These are phyloP conservation scores for Tinamus guttatus DNA, from an alignment of 2,113 vertebrate genomes.

Conservation along the genomic window DNA sequence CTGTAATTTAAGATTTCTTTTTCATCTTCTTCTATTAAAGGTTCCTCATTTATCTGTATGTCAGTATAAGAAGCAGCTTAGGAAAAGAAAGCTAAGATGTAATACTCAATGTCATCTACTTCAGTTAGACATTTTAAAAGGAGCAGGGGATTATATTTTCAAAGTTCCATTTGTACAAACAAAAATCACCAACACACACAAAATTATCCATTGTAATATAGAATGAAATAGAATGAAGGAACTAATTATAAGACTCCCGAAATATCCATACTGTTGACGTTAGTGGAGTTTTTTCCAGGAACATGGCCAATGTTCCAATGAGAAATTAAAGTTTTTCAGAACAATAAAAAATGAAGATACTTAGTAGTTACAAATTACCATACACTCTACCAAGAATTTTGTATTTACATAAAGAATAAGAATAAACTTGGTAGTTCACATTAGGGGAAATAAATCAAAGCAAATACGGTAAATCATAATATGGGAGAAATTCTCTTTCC, in stretches of 20 bases:
- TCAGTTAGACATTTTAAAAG: background rate
- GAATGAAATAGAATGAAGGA: background rate
- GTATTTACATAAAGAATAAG: background rate
- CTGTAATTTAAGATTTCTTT: background rate
- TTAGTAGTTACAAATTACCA: background rate
- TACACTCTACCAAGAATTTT: background rate
- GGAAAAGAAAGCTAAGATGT: background rate
- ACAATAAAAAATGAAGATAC: background rate
- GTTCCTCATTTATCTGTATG: background rate
- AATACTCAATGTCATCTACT: background rate
- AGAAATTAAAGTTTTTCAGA: background rate
- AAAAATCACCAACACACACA: background rate
- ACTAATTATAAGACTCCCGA: background rate
- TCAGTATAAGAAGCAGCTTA: conserved; percentile 38
- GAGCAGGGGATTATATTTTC: background rate
- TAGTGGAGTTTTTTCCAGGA: background rate
- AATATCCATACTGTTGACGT: background rate
- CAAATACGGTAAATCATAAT: background rate
- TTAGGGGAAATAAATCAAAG: background rate
- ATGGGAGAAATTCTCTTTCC: background rate
- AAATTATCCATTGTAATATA: background rate
- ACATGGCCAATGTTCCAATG: background rate
- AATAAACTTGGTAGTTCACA: background rate
- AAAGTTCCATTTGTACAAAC: background rate
- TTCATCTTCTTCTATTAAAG: background rate